phyloP scores from a whole-genome alignment of 2,113 vertebrate species.

The Mobula hypostoma region DNA sequence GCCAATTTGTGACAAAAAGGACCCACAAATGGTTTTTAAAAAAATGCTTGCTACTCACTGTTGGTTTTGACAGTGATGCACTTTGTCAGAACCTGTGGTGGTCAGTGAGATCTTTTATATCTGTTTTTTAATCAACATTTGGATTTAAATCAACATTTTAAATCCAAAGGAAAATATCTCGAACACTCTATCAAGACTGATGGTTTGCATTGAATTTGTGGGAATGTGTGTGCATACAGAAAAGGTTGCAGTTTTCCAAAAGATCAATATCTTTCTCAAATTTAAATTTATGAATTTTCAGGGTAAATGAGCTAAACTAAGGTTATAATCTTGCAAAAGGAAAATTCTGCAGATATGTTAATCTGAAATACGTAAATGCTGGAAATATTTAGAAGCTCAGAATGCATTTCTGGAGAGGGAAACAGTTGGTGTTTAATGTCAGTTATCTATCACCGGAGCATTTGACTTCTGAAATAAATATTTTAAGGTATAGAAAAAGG shows the following conservation, averaged over 20 bases:
- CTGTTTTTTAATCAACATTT: neutral
- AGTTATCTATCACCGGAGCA: too few relatives aligned
- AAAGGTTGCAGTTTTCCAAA: neutral
- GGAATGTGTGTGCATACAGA: neutral
- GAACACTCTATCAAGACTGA: neutral
- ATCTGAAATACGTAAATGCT: too few relatives aligned
- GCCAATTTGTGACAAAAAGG: neutral
- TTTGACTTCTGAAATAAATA: too few relatives aligned
- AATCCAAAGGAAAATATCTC: neutral
- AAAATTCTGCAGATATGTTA: too few relatives aligned
- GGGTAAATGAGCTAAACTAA: neutral
- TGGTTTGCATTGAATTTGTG: neutral
- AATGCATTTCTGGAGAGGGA: too few relatives aligned
- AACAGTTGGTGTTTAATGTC: too few relatives aligned
- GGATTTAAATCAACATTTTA: neutral
- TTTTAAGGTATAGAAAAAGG: too few relatives aligned
- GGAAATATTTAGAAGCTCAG: too few relatives aligned
- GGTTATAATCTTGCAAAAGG: neutral
- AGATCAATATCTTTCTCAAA: neutral
- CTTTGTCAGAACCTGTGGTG: too few relatives aligned
- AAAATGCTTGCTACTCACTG: neutral
- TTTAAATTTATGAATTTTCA: neutral
- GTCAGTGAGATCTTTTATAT: neutral
- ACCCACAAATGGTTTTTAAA: neutral
- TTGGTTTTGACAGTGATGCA: neutral